phyloP scores from a whole-genome alignment of 2,113 vertebrate species.

The Maylandia zebra region DNA sequence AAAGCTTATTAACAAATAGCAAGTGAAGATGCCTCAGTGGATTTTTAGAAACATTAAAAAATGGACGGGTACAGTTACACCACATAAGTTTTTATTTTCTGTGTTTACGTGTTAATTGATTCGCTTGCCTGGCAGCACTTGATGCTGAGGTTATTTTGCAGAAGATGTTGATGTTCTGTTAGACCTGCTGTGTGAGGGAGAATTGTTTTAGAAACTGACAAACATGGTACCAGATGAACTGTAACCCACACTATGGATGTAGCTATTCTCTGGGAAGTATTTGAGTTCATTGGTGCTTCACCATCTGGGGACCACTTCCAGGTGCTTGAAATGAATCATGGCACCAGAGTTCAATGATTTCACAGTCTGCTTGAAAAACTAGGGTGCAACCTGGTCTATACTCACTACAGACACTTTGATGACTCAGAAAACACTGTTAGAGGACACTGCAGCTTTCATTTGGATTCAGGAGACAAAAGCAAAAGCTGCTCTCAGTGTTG shows the following conservation, averaged over 20 bases:
- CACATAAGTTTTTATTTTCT: not conserved
- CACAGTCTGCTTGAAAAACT: not conserved
- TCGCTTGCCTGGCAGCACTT: not conserved
- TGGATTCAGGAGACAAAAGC: not conserved
- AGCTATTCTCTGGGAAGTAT: not conserved
- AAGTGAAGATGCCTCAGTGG: not conserved
- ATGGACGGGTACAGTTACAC: not conserved
- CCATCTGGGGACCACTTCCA: constrained; percentile 26
- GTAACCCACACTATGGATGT: not conserved
- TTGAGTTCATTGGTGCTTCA: constrained; percentile 6
- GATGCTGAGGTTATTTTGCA: not conserved
- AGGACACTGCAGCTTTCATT: not conserved
- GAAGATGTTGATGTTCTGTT: not conserved
- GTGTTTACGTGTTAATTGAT: not conserved
- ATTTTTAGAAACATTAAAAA: not conserved
- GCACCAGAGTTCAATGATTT: not conserved
- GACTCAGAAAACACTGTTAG: not conserved
- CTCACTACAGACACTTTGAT: not conserved
- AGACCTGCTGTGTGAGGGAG: not conserved
- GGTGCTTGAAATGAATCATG: constrained; percentile 13
- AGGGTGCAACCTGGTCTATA: not conserved
- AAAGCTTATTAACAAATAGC: not conserved
- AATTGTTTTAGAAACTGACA: not conserved
- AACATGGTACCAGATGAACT: not conserved
- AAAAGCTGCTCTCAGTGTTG: not conserved